These are phyloP conservation scores for Thunnus thynnus DNA, from an alignment of 2,113 vertebrate species.

Conservation along the genomic window DNA sequence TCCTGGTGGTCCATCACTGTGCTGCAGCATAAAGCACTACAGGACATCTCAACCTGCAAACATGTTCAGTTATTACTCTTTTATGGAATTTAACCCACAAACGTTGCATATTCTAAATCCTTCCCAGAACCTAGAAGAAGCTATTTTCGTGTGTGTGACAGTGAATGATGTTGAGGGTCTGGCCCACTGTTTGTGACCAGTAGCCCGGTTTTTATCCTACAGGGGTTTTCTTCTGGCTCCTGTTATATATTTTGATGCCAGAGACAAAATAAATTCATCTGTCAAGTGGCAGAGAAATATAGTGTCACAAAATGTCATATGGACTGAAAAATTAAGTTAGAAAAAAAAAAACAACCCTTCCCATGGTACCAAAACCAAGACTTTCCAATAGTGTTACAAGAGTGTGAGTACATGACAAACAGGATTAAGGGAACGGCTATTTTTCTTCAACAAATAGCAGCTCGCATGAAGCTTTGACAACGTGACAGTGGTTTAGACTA, in stretches of 20 bases:
- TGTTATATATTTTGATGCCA: not conserved
- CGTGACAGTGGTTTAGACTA: not conserved
- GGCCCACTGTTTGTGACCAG: not conserved
- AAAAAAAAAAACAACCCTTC: too few relatives aligned
- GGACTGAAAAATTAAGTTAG: not conserved
- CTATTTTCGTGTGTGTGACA: too few relatives aligned
- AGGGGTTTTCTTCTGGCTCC: not conserved
- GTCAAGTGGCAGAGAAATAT: not conserved
- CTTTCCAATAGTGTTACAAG: not conserved
- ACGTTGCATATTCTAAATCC: too few relatives aligned
- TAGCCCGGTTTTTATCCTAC: not conserved
- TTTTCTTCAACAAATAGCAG: not conserved
- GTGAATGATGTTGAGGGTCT: too few relatives aligned
- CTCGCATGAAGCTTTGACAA: fast-evolving
- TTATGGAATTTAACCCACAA: too few relatives aligned
- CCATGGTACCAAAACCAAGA: too few relatives aligned
- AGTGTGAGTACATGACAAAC: not conserved
- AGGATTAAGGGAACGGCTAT: not conserved
- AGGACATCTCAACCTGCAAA: too few relatives aligned
- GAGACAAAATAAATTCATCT: not conserved
- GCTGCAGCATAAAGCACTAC: too few relatives aligned
- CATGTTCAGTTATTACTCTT: too few relatives aligned
- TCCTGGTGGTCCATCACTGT: too few relatives aligned
- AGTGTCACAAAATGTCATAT: not conserved
- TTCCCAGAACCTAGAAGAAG: too few relatives aligned